These are phyloP conservation scores for Presbytis comata DNA, from an alignment of 2,797 vertebrate species.

Conservation along the genomic window DNA sequence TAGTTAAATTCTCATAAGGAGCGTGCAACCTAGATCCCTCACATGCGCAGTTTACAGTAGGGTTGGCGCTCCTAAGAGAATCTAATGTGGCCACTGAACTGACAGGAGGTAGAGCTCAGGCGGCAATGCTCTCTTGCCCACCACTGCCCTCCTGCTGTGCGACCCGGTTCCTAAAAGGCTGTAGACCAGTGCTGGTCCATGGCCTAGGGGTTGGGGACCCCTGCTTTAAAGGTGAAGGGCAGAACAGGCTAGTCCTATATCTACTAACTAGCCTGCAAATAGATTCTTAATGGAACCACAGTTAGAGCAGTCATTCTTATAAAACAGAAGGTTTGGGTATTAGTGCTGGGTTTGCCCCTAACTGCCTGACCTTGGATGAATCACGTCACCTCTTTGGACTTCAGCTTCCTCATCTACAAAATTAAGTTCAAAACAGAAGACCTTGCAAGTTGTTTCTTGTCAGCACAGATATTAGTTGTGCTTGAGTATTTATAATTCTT, in stretches of 20 bases:
- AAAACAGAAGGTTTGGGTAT: not conserved
- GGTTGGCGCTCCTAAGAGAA: not conserved
- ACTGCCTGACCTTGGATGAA: not conserved
- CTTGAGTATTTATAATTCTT: not conserved
- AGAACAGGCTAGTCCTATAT: not conserved
- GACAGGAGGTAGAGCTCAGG: not conserved
- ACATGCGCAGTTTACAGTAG: not conserved
- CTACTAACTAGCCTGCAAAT: not conserved
- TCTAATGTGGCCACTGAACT: not conserved
- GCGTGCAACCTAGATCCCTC: not conserved
- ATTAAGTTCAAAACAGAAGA: not conserved
- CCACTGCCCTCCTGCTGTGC: not conserved
- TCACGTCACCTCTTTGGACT: not conserved
- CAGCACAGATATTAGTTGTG: not conserved
- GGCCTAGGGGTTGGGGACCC: not conserved
- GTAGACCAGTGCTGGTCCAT: not conserved
- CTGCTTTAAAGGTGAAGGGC: not conserved
- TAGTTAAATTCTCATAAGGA: not conserved
- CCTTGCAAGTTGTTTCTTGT: slow-evolving; percentile 25
- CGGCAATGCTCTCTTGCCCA: not conserved
- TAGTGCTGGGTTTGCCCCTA: not conserved
- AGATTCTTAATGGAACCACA: not conserved
- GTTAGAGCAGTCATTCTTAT: not conserved
- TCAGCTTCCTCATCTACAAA: slow-evolving; percentile 31
- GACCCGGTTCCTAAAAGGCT: not conserved